Base-by-base conservation (phyloP, 2,797 vertebrate genomes). In the Phrynocephalus forsythii region DNA sequence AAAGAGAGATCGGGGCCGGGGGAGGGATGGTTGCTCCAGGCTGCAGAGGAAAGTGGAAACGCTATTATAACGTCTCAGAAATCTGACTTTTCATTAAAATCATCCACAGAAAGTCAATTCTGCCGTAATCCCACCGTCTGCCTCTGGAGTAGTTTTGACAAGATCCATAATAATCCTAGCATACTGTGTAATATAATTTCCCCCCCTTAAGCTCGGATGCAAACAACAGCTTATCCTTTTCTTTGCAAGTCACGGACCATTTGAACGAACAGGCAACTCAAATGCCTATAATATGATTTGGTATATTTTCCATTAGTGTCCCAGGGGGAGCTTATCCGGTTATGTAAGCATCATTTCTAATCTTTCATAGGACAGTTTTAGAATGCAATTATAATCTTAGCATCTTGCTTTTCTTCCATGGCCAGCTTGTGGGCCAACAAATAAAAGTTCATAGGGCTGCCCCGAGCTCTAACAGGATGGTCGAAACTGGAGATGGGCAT, bases 31-130 rank as follows among this genome's bases (percentile, higher is more conserved):
- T 28, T 6, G 89, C 94, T 91, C 15, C 48, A 63, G 92, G 92
- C 92, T 83, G 91, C 69, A 1, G 63, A 86, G 50, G 86, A 89
- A 87, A 91, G 66, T 83, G 84, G 89, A 91, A 93, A 94, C 60
- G 10, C 94, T 94, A 91, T 93, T 94, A 86, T 50, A 93, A 73
- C 0, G 15, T 93, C 93, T 94, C 84, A 30, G 52, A 88, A 93
- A 94, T 93, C 90, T 88, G 87, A 90, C 89, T 96, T 95, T 95
- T 95, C 93, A 96, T 96, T 95, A 95, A 94, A 93, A 95, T 93
- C 90, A 79, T 85, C 87, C 88, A 7, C 91, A 94, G 86, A 86
- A 88, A 89, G 93, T 95, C 93, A 93, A 87, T 94, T 94, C 88
- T 52, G 11, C 87, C 68, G 18, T 92, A 92, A 93, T 93, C 94